Percentiles rank a stretch among this genome's conserved stretches.
These are phyloP conservation scores for Nomia melanderi DNA, from an alignment of 1,140 invertebrate genomes.

Conservation along the genomic window DNA sequence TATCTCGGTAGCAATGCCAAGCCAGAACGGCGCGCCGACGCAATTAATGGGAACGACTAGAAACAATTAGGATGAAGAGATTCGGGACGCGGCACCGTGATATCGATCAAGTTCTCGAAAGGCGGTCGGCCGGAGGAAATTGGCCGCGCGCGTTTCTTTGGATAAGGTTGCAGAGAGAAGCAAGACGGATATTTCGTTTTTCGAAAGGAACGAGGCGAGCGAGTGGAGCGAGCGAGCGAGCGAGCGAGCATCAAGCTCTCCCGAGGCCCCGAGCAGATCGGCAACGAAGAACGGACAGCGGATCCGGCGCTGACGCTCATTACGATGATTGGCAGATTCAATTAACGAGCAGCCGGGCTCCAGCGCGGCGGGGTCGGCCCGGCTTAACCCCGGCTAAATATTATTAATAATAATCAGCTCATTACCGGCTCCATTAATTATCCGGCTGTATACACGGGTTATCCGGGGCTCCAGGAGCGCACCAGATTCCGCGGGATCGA, in stretches of 20 bases:
- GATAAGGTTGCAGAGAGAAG: constrained; percentile 43
- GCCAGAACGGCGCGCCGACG: not conserved
- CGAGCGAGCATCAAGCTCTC: constrained; percentile 59
- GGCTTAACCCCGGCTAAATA: constrained; percentile 80
- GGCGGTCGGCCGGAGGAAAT: constrained; percentile 49
- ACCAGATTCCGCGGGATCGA: constrained; percentile 50
- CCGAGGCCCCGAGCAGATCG: constrained; percentile 51
- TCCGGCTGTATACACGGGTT: constrained; percentile 61
- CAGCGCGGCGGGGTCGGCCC: constrained; percentile 74
- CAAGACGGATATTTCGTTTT: constrained; percentile 57
- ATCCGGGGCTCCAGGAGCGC: constrained; percentile 54
- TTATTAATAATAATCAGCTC: constrained; percentile 82
- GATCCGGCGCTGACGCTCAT: constrained; percentile 78
- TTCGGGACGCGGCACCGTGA: constrained; percentile 19
- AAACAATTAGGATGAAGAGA: constrained; percentile 30
- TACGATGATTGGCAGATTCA: constrained; percentile 81
- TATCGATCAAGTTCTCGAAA: constrained; percentile 48
- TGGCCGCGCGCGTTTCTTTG: constrained; percentile 61
- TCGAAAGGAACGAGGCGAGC: constrained; percentile 53
- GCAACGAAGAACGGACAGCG: constrained; percentile 64
- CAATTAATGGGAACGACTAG: constrained; percentile 43
- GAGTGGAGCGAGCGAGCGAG: no score
- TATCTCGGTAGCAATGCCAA: not conserved
- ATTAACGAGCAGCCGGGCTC: constrained; percentile 75
- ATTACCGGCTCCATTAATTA: constrained; percentile 80